These are phyloP conservation scores for Andrena cerasifolii DNA, from an alignment of 1,140 invertebrate genomes.

Conservation along the genomic window DNA sequence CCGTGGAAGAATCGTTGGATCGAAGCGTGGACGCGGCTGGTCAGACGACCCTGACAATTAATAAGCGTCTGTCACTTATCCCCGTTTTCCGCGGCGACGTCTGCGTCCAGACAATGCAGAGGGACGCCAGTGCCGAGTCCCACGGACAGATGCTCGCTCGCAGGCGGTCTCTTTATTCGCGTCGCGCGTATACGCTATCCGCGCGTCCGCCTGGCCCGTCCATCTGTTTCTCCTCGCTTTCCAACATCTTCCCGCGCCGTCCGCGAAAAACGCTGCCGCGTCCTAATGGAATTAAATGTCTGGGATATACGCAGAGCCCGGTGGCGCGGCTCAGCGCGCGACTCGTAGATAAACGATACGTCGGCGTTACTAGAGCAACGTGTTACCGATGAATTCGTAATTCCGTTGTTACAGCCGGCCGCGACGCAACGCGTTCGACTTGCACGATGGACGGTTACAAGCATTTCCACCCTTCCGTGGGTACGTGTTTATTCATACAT, in stretches of 20 bases:
- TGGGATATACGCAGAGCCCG: too few species aligned
- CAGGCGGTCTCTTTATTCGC: conserved; percentile 37
- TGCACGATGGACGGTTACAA: too few species aligned
- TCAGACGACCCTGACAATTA: conserved; percentile 53
- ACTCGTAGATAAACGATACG: background rate
- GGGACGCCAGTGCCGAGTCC: background rate
- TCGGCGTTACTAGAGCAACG: too few species aligned
- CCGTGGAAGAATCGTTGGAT: background rate
- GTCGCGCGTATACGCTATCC: conserved; percentile 1
- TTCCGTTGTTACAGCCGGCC: too few species aligned
- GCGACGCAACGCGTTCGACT: too few species aligned
- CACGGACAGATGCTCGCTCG: conserved; percentile 44
- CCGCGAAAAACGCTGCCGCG: conserved; percentile 11
- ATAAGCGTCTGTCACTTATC: conserved; percentile 48
- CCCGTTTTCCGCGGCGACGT: conserved; percentile 21
- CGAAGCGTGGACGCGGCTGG: background rate
- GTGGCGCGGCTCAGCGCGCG: background rate
- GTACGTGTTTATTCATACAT: background rate
- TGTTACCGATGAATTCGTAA: too few species aligned
- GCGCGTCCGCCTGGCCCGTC: background rate
- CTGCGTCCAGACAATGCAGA: background rate
- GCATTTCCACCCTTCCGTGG: background rate
- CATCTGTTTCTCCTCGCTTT: background rate
- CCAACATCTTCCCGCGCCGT: background rate
- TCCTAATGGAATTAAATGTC: conserved; percentile 1